phyloP scores from a whole-genome alignment of 2,113 vertebrate genomes.

The Dasyornis broadbenti region DNA sequence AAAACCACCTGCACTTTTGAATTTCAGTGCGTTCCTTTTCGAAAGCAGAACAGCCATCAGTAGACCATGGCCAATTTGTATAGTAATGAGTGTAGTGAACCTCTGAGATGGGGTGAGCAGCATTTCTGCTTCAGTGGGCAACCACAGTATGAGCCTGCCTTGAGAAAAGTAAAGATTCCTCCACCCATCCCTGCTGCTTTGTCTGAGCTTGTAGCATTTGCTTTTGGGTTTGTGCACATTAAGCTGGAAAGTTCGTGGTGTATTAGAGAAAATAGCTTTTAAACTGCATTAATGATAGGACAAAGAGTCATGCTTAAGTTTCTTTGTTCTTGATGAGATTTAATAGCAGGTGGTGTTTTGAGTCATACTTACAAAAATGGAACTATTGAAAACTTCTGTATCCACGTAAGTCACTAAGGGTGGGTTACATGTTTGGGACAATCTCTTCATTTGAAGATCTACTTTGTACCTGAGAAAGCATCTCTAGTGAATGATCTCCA shows the following conservation, averaged over 20 bases:
- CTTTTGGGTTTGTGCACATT: background rate
- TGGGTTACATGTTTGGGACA: background rate
- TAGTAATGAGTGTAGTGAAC: background rate
- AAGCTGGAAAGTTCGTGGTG: background rate
- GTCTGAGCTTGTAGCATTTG: background rate
- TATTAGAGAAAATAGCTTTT: background rate
- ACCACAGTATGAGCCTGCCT: background rate
- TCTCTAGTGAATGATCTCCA: background rate
- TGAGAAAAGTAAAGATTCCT: background rate
- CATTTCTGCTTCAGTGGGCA: background rate
- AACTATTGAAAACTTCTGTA: background rate
- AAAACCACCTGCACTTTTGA: background rate
- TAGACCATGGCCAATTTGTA: background rate
- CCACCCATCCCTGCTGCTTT: background rate
- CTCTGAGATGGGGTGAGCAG: background rate
- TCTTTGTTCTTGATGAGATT: background rate
- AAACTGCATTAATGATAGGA: background rate
- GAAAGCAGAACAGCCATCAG: background rate
- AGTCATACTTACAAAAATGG: background rate
- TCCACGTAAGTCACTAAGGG: background rate
- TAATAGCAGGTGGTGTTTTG: constrained; percentile 5
- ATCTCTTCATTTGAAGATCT: background rate
- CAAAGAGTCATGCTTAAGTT: background rate
- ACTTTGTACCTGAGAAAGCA: background rate
- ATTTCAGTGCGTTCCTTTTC: background rate